phyloP scores from a whole-genome alignment of 2,797 vertebrate genomes.

The Characodon lateralis region DNA sequence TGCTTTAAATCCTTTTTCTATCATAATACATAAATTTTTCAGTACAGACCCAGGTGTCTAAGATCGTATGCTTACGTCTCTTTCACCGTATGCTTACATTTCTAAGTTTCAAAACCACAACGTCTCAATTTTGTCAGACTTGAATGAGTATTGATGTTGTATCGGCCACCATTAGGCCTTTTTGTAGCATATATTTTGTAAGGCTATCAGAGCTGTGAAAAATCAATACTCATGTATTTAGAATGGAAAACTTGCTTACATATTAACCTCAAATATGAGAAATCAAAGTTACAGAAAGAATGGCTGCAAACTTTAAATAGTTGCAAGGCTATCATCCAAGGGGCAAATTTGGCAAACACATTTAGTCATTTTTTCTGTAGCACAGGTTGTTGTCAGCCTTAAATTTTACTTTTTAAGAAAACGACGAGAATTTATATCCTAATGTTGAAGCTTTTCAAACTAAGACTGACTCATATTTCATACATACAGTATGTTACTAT shows the following conservation, averaged over 20 bases:
- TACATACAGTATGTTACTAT: neutral
- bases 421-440: neutral
- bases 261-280: slow-evolving; percentile 52
- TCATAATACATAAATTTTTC: slow-evolving; percentile 38
- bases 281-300: slow-evolving; percentile 51
- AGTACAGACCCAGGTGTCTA: slow-evolving; percentile 49
- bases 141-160: slow-evolving; percentile 69
- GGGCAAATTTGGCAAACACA: slow-evolving; percentile 19
- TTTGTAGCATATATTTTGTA: slow-evolving; percentile 62
- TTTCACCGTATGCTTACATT: slow-evolving; percentile 24
- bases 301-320: slow-evolving; percentile 39
- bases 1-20: slow-evolving; percentile 55
- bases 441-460: neutral
- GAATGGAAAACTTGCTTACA: slow-evolving; percentile 70
- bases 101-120: slow-evolving; percentile 32
- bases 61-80: slow-evolving; percentile 20
- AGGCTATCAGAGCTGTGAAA: slow-evolving; percentile 58
- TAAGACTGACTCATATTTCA: neutral
- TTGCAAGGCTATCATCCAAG: slow-evolving; percentile 27
- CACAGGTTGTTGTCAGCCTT: neutral
- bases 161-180: slow-evolving; percentile 62
- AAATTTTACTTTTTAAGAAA: neutral
- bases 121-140: slow-evolving; percentile 41
- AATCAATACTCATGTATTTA: slow-evolving; percentile 76
- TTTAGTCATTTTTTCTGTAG: slow-evolving; percentile 1